Base-by-base conservation (phyloP, 2,113 vertebrate species). In the Butorides virescens region DNA sequence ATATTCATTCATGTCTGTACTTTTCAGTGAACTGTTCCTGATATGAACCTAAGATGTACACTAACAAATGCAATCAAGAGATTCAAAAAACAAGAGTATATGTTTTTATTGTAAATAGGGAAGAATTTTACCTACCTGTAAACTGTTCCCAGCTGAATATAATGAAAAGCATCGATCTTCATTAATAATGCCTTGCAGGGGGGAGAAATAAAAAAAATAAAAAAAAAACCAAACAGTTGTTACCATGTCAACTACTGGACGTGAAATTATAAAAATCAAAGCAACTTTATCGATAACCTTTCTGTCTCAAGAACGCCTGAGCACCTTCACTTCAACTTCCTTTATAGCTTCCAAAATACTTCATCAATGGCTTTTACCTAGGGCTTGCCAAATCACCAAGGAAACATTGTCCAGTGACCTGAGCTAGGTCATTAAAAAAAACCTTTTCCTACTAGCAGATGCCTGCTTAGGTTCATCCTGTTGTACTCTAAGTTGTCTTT, bases 141-240 rank as follows among this genome's bases (percentile, higher is more conserved):
- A 55, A 98, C 98, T 11, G 98, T 98, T 82, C 98, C 98, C 83
- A 98, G 91, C 90, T 99, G 99, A 96, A 99, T 99, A 85, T 99
- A 99, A 97, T 99, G 99, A 97, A 99, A 99, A 61, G 99, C 99
- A 97, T 99, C 99, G 0, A 99, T 99, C 99, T 99, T 99, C 99
- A 99, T 99, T 97, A 99, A 96, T 81, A 99, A 97, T 1, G 98
- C 99, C 99, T 99, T 93, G 66, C 37, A 71, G 68, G 53, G 92
- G 49, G 77, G 8, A 16, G 27, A 7, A 9, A 13, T 84, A 76
- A 74, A 93, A 9, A n/a, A n/a, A n/a, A n/a, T n/a, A n/a, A n/a
- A n/a, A n/a, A n/a, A n/a, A n/a, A 32, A 17, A 23, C 0, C 19
- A 19, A 12, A 37, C 37, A 37, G 11, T 2, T 26, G 85, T 78